Percentiles rank a stretch among this genome's conserved stretches.
Conservation (phyloP, 2,797 vertebrate genomes). For the Betta splendens region DNA sequence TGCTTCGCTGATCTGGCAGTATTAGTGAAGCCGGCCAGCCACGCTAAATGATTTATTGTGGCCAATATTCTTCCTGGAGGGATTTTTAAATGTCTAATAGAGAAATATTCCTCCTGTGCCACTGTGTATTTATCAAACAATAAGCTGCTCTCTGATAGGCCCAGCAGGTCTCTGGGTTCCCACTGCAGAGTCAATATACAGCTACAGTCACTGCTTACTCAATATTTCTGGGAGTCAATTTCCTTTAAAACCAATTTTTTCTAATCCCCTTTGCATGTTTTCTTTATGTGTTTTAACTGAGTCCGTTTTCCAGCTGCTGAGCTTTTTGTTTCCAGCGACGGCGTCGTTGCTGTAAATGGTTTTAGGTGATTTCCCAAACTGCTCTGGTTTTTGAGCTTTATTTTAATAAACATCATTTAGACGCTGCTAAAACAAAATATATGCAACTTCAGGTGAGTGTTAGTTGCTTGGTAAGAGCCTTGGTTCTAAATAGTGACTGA, state of each 20-base stretch:
- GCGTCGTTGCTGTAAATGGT: conserved; percentile 28
- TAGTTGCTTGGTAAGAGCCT: no score
- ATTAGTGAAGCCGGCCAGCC: conserved; percentile 66
- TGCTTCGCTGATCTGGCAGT: conserved; percentile 77
- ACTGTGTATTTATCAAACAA: conserved; percentile 69
- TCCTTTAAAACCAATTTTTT: conserved; percentile 70
- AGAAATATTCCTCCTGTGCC: conserved; percentile 75
- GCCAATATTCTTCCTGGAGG: conserved; percentile 74
- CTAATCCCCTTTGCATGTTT: conserved; percentile 54
- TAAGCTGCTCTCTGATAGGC: conserved; percentile 60
- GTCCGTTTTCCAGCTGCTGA: conserved; percentile 66
- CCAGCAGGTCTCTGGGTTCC: conserved; percentile 60
- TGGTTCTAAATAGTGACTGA: no score
- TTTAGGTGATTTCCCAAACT: conserved; percentile 26
- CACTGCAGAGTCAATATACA: conserved; percentile 44
- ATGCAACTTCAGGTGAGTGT: no score
- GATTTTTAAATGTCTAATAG: conserved; percentile 78
- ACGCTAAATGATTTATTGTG: conserved; percentile 79
- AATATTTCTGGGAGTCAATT: conserved; percentile 69
- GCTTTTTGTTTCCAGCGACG: conserved; percentile 48
- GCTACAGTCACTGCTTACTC: conserved; percentile 55
- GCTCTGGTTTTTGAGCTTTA: conserved; percentile 16
- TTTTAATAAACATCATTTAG: conserved; percentile 25
- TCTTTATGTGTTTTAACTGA: conserved; percentile 37
- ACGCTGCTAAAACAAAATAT: no score